Conservation (phyloP, 2,888 invertebrate genomes). For the Petrophora chlorosata region DNA sequence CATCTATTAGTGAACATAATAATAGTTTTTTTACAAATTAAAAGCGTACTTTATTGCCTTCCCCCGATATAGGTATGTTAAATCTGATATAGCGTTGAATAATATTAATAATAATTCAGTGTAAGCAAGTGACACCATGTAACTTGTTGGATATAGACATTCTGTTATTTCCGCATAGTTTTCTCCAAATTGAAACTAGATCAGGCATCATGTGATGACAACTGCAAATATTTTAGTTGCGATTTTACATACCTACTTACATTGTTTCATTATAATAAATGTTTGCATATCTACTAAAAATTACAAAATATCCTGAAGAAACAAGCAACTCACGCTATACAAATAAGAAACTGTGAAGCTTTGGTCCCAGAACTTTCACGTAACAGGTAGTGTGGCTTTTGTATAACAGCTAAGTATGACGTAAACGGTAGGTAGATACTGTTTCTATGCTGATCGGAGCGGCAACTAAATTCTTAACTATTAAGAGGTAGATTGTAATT, state of each 20-base stretch:
- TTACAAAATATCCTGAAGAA: slow-evolving; percentile 20
- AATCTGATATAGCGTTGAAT: slow-evolving; percentile 46
- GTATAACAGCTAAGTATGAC: too few species aligned
- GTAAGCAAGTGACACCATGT: slow-evolving; percentile 2
- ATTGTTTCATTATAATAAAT: slow-evolving; percentile 2
- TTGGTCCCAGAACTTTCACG: slow-evolving; percentile 59
- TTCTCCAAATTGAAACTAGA: slow-evolving; percentile 3
- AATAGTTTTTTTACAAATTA: slow-evolving; percentile 65
- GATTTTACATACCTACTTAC: slow-evolving; percentile 5
- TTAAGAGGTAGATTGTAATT: slow-evolving; percentile 83
- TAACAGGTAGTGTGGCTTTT: slow-evolving; percentile 14
- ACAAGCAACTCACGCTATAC: slow-evolving; percentile 50
- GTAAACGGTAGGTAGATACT: too few species aligned
- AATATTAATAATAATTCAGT: slow-evolving; percentile 13
- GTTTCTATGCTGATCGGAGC: slow-evolving; percentile 19
- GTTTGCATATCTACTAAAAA: neutral
- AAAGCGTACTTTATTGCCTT: slow-evolving; percentile 89
- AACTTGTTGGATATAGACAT: neutral
- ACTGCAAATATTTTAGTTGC: neutral
- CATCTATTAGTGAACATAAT: slow-evolving; percentile 33
- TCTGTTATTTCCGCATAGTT: neutral
- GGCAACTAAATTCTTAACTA: slow-evolving; percentile 60
- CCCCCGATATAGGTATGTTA: slow-evolving; percentile 80
- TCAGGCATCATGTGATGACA: slow-evolving; percentile 3
- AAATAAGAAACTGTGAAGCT: slow-evolving; percentile 51